Base-by-base conservation (phyloP, 2,888 invertebrate genomes). In the Eupithecia subumbrata region DNA sequence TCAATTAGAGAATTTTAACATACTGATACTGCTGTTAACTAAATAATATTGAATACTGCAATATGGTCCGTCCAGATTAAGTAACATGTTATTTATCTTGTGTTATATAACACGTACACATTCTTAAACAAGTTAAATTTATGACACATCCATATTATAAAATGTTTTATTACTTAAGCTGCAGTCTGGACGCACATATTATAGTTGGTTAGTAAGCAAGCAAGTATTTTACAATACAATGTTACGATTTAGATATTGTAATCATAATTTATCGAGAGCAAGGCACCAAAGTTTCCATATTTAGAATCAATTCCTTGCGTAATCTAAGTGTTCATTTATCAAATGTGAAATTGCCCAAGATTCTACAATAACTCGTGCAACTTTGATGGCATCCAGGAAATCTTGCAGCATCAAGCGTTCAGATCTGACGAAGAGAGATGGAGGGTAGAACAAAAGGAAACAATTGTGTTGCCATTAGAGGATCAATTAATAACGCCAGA, bases 401-500 rank as follows among this genome's bases (percentile, higher is more conserved):
- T 70, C 52, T 69, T 34, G 60, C 37, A 71, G 68, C 70, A 77
- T 79, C 76, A 67, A 63, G 45, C 76, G 66, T 43, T 70, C 37
- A 72, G 74, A 77, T 80, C 78, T 78, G 80, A 81, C 76, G 79
- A 80, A 76, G 80, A 81, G 73, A 77, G 75, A 79, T 80, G 78
- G 76, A 72, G 76, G 78, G 81, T 71, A 78, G 81, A 82, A 85
- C 82, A 84, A 85, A 85, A 84, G 83, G 81, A 81, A 82, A 83
- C 85, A 81, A 85, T 86, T 86, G 84, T 78, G 85, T 84, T 84
- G 84, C 82, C 76, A 84, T 80, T 84, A 85, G 88, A 89, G 88
- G 87, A 90, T 89, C 87, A 90, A 91, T 91, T 91, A 91, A 91
- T 91, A 90, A 86, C 85, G 84, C 82, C 84, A 85, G 87, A 90